Conservation (phyloP, 2,888 invertebrate species). For the Sacculina carcini region DNA sequence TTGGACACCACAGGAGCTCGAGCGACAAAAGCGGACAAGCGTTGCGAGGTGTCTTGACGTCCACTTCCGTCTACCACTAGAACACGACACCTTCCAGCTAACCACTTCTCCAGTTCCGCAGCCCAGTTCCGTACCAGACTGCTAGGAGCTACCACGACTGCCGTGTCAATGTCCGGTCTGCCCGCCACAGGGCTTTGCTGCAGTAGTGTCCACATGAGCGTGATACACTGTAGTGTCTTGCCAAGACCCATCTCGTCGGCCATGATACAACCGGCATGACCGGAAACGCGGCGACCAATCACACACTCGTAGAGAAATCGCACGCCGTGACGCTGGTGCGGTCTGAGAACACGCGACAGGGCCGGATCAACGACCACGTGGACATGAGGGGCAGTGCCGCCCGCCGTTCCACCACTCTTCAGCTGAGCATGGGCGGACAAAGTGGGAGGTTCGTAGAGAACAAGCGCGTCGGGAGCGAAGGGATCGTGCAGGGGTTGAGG, state of each 20-base stretch:
- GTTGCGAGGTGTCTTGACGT: too few relatives aligned
- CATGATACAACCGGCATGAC: constrained; percentile 88
- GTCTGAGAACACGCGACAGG: constrained; percentile 62
- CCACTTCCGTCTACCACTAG: too few relatives aligned
- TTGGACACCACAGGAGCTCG: too few relatives aligned
- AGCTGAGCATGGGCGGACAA: constrained; percentile 64
- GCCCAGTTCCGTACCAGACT: too few relatives aligned
- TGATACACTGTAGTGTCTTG: constrained; percentile 92
- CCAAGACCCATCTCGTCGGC: constrained; percentile 99
- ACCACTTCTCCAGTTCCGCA: too few relatives aligned
- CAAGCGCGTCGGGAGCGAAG: constrained; percentile 63
- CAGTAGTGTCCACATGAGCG: constrained; percentile 76
- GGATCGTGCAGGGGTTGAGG: constrained; percentile 65
- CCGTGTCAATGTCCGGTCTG: constrained; percentile 67
- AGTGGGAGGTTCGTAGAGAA: constrained; percentile 59
- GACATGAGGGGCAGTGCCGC: constrained; percentile 30
- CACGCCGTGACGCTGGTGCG: constrained; percentile 87
- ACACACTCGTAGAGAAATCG: constrained; percentile 99
- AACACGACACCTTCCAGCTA: too few relatives aligned
- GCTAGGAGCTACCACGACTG: constrained; percentile 84
- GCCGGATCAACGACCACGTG: constrained; percentile 94
- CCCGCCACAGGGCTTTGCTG: constrained; percentile 79
- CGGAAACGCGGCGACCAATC: constrained; percentile 61
- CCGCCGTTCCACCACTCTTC: constrained; percentile 18
- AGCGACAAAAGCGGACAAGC: too few relatives aligned